Conservation (phyloP, 2,113 vertebrate genomes). For the Heterotis niloticus region DNA sequence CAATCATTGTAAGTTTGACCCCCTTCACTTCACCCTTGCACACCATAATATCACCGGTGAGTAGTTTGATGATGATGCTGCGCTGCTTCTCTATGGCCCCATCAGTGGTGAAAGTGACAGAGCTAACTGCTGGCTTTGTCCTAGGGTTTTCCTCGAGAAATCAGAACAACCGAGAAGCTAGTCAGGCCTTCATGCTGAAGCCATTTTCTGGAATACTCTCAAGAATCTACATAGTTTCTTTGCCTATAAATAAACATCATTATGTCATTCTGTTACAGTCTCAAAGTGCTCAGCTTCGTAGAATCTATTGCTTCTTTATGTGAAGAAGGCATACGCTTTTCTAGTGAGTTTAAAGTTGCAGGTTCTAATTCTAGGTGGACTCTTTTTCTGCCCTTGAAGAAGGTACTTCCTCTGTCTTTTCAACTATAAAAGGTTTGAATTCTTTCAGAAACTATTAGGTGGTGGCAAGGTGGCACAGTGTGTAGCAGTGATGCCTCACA, state of each 20-base stretch:
- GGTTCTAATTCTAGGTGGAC: background rate
- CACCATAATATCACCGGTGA: too few species aligned
- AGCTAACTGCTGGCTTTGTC: background rate
- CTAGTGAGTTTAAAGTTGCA: background rate
- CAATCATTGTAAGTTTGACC: too few species aligned
- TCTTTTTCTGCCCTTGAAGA: background rate
- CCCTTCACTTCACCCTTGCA: too few species aligned
- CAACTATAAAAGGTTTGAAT: background rate
- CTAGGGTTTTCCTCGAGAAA: background rate
- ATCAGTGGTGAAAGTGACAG: background rate
- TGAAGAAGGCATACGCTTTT: too few species aligned
- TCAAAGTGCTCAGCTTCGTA: background rate
- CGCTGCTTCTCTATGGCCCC: background rate
- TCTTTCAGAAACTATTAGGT: background rate
- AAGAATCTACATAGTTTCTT: background rate
- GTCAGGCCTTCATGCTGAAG: background rate
- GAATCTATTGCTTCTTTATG: background rate
- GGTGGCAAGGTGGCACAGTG: background rate
- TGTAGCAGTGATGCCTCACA: background rate
- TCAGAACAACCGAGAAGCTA: too few species aligned
- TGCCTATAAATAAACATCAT: background rate
- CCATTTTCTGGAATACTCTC: background rate
- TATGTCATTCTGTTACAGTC: background rate
- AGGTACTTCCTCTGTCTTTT: background rate
- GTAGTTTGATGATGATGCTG: too few species aligned